phyloP scores from a whole-genome alignment of 1,140 invertebrate genomes.

The Venustaconcha ellipsiformis region DNA sequence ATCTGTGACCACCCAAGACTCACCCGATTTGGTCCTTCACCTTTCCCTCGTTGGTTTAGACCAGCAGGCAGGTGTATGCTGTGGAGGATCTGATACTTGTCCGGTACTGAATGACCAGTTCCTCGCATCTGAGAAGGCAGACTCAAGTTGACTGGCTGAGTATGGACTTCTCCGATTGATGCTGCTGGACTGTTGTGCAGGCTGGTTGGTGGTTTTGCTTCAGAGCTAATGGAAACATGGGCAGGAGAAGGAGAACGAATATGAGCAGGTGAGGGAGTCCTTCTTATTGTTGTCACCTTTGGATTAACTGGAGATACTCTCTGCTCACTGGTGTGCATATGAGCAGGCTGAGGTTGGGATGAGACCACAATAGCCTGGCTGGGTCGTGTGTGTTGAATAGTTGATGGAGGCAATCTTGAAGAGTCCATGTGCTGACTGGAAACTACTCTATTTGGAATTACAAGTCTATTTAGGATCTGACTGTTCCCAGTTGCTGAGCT shows the following conservation, averaged over 20 bases:
- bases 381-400: neutral
- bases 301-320: slow-evolving; percentile 4
- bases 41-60: no score
- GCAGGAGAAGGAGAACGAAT: slow-evolving; percentile 5
- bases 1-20: no score
- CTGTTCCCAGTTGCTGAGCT: neutral
- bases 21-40: no score
- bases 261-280: slow-evolving; percentile 31
- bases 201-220: no score
- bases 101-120: no score
- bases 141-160: no score
- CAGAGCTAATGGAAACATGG: no score
- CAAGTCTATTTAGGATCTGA: neutral
- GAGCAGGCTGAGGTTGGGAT: slow-evolving; percentile 20
- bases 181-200: no score
- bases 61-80: no score
- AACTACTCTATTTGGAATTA: neutral
- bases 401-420: neutral
- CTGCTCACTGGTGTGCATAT: neutral
- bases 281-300: slow-evolving; percentile 7
- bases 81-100: no score
- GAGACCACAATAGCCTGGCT: slow-evolving; percentile 1
- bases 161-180: no score
- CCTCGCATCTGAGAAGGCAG: no score
- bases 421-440: neutral